Conservation (phyloP, 2,888 invertebrate species). For the Cenopis cana region DNA sequence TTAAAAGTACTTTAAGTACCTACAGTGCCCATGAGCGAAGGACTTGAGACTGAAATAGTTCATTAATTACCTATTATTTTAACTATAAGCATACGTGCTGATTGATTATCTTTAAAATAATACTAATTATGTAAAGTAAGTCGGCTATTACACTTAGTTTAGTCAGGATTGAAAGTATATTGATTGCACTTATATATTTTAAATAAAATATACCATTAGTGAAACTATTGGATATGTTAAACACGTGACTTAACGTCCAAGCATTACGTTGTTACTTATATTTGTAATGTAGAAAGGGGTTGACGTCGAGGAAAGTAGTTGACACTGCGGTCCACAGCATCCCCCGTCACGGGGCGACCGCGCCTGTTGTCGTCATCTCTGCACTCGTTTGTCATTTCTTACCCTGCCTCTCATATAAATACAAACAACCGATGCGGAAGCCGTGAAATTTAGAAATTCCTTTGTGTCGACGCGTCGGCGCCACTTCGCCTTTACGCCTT, state of each 20-base stretch:
- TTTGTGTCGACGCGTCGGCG: slow-evolving; percentile 82
- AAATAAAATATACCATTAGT: too few relatives aligned
- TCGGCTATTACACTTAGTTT: too few relatives aligned
- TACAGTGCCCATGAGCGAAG: too few relatives aligned
- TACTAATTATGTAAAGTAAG: too few relatives aligned
- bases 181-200: too few relatives aligned
- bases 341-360: slow-evolving; percentile 55
- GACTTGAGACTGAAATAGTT: too few relatives aligned
- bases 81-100: too few relatives aligned
- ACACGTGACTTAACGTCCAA: neutral
- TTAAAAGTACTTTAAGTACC: too few relatives aligned
- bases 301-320: neutral
- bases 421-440: slow-evolving; percentile 82
- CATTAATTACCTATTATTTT: too few relatives aligned
- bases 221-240: too few relatives aligned
- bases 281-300: neutral
- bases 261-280: neutral
- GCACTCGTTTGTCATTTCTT: slow-evolving; percentile 80
- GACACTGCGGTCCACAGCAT: slow-evolving; percentile 49
- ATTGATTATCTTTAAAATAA: too few relatives aligned
- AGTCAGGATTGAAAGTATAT: too few relatives aligned
- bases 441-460: slow-evolving; percentile 85
- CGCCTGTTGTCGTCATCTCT: slow-evolving; percentile 57
- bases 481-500: slow-evolving; percentile 81
- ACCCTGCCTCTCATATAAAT: slow-evolving; percentile 79